Evolutionary conservation across 2,113 vertebrate species (phyloP).

Genomic region (Anguilla rostrata): DNA sequence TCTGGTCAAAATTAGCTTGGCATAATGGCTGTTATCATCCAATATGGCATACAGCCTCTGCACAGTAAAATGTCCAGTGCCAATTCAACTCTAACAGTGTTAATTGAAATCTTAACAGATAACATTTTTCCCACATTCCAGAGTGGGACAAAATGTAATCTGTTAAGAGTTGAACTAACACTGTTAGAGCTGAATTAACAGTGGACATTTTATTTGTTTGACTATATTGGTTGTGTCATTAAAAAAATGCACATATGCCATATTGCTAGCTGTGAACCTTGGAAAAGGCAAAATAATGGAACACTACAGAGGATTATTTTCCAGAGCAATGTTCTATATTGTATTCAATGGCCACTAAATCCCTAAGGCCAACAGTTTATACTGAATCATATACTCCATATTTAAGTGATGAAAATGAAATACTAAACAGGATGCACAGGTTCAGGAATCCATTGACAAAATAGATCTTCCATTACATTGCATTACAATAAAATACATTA

Average conservation of each 20-base stretch:
- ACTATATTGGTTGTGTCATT: not conserved
- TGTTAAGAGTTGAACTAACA: too few species aligned
- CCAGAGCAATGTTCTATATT: not conserved
- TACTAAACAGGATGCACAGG: not conserved
- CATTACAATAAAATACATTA: not conserved
- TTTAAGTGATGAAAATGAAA: not conserved
- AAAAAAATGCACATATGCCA: not conserved
- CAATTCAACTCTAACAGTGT: too few species aligned
- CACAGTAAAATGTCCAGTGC: too few species aligned
- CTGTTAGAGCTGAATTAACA: too few species aligned
- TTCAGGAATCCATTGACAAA: not conserved
- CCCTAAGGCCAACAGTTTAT: not conserved
- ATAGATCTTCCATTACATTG: not conserved
- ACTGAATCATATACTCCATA: not conserved
- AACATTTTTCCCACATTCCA: too few species aligned
- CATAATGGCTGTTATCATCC: conserved; percentile 47
- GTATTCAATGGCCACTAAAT: not conserved
- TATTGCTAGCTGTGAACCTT: not conserved
- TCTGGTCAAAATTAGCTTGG: conserved; percentile 45
- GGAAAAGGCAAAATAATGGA: not conserved
- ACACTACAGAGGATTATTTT: not conserved
- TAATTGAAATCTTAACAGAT: too few species aligned
- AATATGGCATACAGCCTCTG: not conserved
- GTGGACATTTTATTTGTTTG: too few species aligned
- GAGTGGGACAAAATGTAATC: too few species aligned